Evolutionary conservation across 2,797 vertebrate species (phyloP), one percentile per base, ranked within the genome.

Genomic region (Phrynocephalus forsythii): DNA sequence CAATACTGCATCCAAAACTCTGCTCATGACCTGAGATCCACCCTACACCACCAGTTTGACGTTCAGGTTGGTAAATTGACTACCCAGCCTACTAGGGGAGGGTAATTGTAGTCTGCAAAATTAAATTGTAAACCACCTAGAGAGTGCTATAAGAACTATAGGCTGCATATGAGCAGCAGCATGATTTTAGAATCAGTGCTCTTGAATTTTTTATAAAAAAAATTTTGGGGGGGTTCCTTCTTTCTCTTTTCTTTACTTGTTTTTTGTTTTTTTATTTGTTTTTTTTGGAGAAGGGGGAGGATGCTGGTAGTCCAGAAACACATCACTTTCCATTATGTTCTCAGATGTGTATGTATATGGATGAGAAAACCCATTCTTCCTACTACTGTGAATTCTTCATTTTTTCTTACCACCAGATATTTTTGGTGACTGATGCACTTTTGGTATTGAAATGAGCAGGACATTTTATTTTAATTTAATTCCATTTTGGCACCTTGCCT

Each of bases 201-300:
- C 28, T 85, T 78, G 76, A 67, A 78, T 67, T 44, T 68, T 78
- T 68, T 44, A 44, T 44, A 4, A 44, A 44, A 68, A 85, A 67
- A 48, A 10, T 63, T 78, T 4, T 0, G 2, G 13, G 5, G 26
- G 2, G 2, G n/a, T n/a, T 0, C 48, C 16, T 56, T 3, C 16
- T 60, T 28, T 50, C 3, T 22, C 24, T 44, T 44, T 33, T 8
- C 8, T 22, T 75, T 75, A 44, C 38, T 44, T 44, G 38, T 3
- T 44, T 44, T 44, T 44, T 33, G 7, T n/a, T 82, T 7, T 5
- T 16, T 82, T 1, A 2, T 33, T 68, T 52, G n/a, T 52, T 26
- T 63, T 16, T 20, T 52, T 33, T 0, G 38, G 38, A 3, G 38
- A 3, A 38, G 38, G 52, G 52, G 52, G 7, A 2, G 52, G 11